phyloP scores from a whole-genome alignment of 2,797 vertebrate genomes.

The Danio choprae region DNA sequence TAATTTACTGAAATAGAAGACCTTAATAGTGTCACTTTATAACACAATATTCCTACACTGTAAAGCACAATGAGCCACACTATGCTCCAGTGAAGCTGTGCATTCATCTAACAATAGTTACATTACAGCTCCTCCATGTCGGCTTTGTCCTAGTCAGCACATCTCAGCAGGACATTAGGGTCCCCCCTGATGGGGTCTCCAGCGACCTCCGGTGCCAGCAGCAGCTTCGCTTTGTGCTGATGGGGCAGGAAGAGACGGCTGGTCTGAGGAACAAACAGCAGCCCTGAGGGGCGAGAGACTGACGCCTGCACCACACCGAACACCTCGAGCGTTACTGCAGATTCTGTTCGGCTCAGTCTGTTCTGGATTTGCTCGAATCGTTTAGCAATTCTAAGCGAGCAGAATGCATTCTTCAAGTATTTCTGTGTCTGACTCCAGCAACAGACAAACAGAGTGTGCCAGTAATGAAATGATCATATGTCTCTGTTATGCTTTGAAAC shows the following conservation, averaged over 20 bases:
- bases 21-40: no score
- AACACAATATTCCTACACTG: neutral
- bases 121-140: constrained; percentile 22
- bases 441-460: neutral
- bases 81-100: neutral
- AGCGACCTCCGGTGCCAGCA: constrained; percentile 27
- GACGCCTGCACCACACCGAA: constrained; percentile 18
- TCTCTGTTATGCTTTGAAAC: constrained; percentile 32
- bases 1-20: no score
- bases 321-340: neutral
- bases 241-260: constrained; percentile 36
- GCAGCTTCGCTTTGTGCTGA: constrained; percentile 54
- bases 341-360: constrained; percentile 4
- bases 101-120: constrained; percentile 23
- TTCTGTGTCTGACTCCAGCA: constrained; percentile 10
- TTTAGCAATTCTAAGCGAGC: constrained; percentile 29
- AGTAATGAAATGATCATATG: constrained; percentile 31
- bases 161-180: constrained; percentile 42
- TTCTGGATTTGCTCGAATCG: constrained; percentile 19
- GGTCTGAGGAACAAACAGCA: constrained; percentile 29
- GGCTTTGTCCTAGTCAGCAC: constrained; percentile 55
- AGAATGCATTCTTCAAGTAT: constrained; percentile 3
- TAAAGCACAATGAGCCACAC: neutral
- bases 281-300: constrained; percentile 36
- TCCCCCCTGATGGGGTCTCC: constrained; percentile 44